Conservation (phyloP, 2,888 invertebrate species). For the Harmothoe impar region DNA sequence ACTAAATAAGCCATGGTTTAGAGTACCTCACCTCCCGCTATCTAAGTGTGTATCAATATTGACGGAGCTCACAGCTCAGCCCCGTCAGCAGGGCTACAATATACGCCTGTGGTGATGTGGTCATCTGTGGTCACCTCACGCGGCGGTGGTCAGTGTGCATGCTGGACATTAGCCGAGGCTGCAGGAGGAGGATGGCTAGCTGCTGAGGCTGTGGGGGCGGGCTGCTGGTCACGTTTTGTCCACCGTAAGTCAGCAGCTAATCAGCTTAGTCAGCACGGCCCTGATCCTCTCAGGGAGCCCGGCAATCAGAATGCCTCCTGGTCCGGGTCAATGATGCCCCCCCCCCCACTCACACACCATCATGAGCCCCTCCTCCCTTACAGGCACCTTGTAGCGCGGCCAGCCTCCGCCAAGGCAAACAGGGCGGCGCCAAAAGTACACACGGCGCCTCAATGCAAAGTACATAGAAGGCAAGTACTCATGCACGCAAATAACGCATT, state of each 20-base stretch:
- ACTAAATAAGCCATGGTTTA: neutral
- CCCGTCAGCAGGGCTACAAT: neutral
- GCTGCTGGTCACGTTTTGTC: slow-evolving; percentile 25
- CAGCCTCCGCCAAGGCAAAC: slow-evolving; percentile 42
- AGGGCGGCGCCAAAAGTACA: slow-evolving; percentile 55
- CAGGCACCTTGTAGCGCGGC: neutral
- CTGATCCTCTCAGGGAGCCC: neutral
- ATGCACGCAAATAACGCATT: slow-evolving; percentile 63
- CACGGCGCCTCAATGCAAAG: slow-evolving; percentile 53
- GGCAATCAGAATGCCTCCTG: slow-evolving; percentile 3
- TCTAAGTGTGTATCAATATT: slow-evolving; percentile 28
- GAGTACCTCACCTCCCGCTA: neutral
- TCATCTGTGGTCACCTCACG: slow-evolving; percentile 3
- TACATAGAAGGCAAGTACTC: slow-evolving; percentile 52
- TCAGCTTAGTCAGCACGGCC: slow-evolving; percentile 42
- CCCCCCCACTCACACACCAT: neutral
- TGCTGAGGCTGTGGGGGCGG: neutral
- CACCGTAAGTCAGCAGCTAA: slow-evolving; percentile 39
- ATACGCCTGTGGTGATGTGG: neutral
- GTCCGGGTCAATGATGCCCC: slow-evolving; percentile 6
- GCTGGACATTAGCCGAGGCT: neutral
- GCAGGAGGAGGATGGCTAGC: too few species aligned
- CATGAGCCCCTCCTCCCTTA: neutral
- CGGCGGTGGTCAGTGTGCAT: neutral
- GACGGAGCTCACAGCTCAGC: neutral